Conservation (phyloP, 2,113 vertebrate species). For the Dendropsophus ebraccatus region DNA sequence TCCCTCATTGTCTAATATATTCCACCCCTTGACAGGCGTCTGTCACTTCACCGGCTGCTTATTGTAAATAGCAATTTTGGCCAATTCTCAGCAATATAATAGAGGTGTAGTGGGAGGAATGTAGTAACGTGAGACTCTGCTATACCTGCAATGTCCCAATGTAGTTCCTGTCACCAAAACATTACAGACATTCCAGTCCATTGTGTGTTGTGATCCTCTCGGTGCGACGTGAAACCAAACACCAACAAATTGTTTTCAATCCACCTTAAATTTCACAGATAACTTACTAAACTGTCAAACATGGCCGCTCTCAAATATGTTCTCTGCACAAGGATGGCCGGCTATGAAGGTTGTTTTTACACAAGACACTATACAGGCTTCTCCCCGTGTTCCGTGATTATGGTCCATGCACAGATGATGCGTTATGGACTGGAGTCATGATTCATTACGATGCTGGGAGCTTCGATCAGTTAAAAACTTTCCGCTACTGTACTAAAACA, state of each 20-base stretch:
- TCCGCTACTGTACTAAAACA: too few species aligned
- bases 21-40: too few species aligned
- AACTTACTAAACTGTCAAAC: neutral
- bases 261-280: conserved; percentile 7
- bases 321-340: too few species aligned
- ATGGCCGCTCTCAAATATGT: neutral
- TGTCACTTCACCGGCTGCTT: too few species aligned
- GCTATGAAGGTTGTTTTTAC: too few species aligned
- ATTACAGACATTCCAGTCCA: neutral
- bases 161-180: neutral
- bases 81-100: neutral
- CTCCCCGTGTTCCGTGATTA: too few species aligned
- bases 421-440: too few species aligned
- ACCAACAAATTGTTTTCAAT: conserved; percentile 12
- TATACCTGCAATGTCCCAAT: neutral
- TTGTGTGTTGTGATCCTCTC: neutral
- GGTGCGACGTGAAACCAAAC: neutral
- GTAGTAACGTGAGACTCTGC: conserved; percentile 8
- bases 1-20: too few species aligned
- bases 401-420: too few species aligned
- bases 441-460: too few species aligned
- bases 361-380: too few species aligned
- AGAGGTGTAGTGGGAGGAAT: neutral
- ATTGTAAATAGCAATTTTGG: neutral
- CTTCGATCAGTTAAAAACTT: too few species aligned